Evolutionary conservation across 2,888 invertebrate species (phyloP), one percentile per base, ranked within the genome.

Genomic region (Merodon equestris): DNA sequence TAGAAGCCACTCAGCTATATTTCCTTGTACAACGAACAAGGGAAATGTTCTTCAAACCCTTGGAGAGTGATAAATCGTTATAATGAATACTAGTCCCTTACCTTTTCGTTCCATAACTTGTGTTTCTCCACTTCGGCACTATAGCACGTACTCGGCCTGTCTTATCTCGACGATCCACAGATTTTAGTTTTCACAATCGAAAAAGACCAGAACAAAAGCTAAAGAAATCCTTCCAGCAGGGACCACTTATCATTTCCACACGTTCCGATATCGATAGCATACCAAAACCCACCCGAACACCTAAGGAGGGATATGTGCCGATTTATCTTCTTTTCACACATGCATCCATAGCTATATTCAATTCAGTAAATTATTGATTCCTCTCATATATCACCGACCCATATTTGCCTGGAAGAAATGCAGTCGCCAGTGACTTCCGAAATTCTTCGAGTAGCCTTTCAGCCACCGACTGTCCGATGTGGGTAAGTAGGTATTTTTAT

Each of bases 211-310:
- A 27, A 27, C 1, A 7, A 12, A 42, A 42, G 42, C 12, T 1
- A 42, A 42, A 42, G 15, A 45, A 64, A 51, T 18, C 40, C 34
- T 54, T 48, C 10, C 60, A 36, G 19, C 36, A 48, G 60, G 27
- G 36, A 60, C 56, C 38, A 56, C 73, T 74, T 74, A 74, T 74
- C 60, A 67, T 67, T 61, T 72, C 40, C 50, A 67, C 67, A 74
- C 66, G 54, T 60, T 38, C 36, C 14, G 10, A 54, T 51, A 56
- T 54, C 38, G 44, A 60, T 57, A 38, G 27, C 56, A 36, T 50
- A 38, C 27, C 13, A 19, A 15, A 58, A 67, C 17, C 36, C 36
- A 15, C 47, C n/a, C 34, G 17, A 57, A 45, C 64, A 53, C 36
- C 34, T 40, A 53, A 36, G 34, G 17, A 42, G 57, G 36, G 42